Evolutionary conservation across 2,797 vertebrate species (phyloP), one percentile per base, ranked within the genome.

Genomic region (Neoniphon sammara): DNA sequence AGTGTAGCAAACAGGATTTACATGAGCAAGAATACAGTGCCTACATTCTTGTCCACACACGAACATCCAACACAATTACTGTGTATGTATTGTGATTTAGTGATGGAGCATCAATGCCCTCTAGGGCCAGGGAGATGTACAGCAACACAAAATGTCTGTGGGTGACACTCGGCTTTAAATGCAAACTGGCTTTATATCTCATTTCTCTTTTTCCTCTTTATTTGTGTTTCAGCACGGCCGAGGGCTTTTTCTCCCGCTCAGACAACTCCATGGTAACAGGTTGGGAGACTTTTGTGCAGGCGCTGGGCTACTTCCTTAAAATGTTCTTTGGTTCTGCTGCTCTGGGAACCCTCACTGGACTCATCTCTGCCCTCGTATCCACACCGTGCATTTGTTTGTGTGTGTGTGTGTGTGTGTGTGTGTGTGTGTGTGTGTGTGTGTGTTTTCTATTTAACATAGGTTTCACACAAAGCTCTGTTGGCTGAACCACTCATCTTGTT

Each of bases 261-360:
- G 96, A 97, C 70, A 96, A 92, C 91, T 94, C 96, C 59, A 93
- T 92, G 84, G 95, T 97, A 62, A 96, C 95, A 8, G 98, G 96
- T 88, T 98, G 97, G 97, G 94, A 97, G 87, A 98, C 96, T 0
- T 99, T 99, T 83, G 54, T 97, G 10, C 98, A 99, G 89, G 98
- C 98, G 0, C 88, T 99, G 71, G 94, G 94, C 44, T 97, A 99
- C 91, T 99, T 99, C 85, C 95, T 99, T 18, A 93, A 98, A 86
- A 99, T 99, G 98, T 99, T 99, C 91, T 99, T 99, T 30, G 98
- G 98, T 70, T 99, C 98, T 1, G 96, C 98, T 5, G 98, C 97
- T 0, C 94, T 99, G 47, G 98, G 98, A 88, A 99, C 97, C 0
- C 96, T 99, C 81, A 98, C 96, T 1, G 98, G 97, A 85, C 96